Evolutionary conservation across 1,140 invertebrate species (phyloP), one percentile per base, ranked within the genome.

Genomic region (Campoletis sonorensis): DNA sequence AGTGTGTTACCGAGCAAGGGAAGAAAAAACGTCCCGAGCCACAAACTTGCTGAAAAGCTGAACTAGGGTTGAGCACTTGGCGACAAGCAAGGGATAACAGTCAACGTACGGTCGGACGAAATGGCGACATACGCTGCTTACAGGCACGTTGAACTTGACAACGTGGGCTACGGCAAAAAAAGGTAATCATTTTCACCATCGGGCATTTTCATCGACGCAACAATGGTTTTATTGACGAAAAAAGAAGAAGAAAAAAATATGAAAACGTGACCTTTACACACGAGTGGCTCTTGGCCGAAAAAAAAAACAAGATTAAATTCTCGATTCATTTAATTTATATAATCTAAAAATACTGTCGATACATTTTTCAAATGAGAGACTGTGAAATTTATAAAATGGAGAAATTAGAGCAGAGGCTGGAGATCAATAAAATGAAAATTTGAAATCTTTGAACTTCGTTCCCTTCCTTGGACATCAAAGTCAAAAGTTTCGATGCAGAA

Each of bases 91-190:
- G 83, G 83, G 79, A 84, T 84, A 82, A 79, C 76, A 81, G 72
- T 84, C 81, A 40, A 73, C 51, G 76, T 80, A 78, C 79, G 77
- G 81, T 82, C 81, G 61, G 78, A 83, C 49, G 85, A 72, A 82
- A 95, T 95, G 95, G 94, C 95, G 81, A 94, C 94, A 80, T 95
- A 95, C 90, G 94, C 94, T 79, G 92, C 94, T 8, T 95, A 95
- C 91, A 93, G 95, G 87, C 95, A 95, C 89, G 93, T 95, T 86
- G 95, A 95, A 86, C 92, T 95, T 80, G 94, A 95, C 91, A 95
- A 95, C 86, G 93, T 95, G 82, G 95, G 95, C 87, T 94, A 94
- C 87, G 94, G 95, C 78, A 95, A 95, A 89, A 94, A 94, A 90
- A 95, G 94, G 94, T 95, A 92, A 88, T 27, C 1, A 73, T 58